Conservation (phyloP, 2,797 vertebrate genomes). For the Decapterus maruadsi region DNA sequence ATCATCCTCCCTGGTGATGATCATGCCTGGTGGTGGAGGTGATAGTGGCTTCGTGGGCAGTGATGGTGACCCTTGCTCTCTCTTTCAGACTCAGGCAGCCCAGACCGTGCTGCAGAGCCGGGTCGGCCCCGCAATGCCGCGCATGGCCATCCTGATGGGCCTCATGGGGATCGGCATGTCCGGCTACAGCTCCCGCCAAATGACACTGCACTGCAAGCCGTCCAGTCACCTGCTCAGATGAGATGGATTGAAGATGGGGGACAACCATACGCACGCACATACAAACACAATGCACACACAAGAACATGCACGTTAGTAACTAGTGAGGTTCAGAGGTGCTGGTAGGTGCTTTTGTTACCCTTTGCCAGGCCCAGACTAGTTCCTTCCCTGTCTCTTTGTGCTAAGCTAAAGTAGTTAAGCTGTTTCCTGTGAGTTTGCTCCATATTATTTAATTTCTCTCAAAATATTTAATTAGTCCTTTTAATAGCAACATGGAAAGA, state of each 20-base stretch:
- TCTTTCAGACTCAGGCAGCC: constrained; percentile 85
- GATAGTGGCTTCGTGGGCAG: neutral
- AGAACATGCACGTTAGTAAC: neutral
- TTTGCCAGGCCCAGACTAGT: neutral
- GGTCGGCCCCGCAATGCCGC: constrained; percentile 61
- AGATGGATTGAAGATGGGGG: constrained; percentile 29
- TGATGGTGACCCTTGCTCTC: constrained; percentile 54
- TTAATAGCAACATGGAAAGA: constrained; percentile 12
- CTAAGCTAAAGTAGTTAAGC: neutral
- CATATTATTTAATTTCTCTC: constrained; percentile 1
- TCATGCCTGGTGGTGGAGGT: neutral
- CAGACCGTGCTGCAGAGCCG: constrained; percentile 72
- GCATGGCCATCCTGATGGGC: constrained; percentile 82
- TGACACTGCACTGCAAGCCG: constrained; percentile 83
- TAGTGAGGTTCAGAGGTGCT: neutral
- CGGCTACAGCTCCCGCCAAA: constrained; percentile 84
- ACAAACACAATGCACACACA: neutral
- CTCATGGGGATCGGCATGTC: constrained; percentile 84
- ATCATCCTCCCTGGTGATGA: constrained; percentile 7
- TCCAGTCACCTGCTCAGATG: constrained; percentile 78
- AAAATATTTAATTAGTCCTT: constrained; percentile 22
- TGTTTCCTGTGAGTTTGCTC: neutral
- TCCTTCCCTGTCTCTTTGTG: neutral
- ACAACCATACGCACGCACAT: neutral
- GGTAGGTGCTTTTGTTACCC: neutral